Percentiles rank a stretch among this genome's conserved stretches.
Evolutionary conservation across 2,888 invertebrate species (phyloP).

Genomic region (Embidobia sp.): DNA sequence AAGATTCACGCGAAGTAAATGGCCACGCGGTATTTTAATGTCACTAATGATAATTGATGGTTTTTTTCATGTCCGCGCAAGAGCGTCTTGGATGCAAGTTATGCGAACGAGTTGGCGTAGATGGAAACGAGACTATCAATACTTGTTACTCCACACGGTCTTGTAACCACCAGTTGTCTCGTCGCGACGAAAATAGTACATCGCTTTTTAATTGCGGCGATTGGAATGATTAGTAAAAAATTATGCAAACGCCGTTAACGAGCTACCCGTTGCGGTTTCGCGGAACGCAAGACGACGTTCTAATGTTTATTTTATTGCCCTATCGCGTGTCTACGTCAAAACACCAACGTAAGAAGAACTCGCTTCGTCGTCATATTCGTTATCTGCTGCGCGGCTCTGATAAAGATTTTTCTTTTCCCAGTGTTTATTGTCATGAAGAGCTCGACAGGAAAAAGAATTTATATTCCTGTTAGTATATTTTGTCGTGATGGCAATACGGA

Average conservation of each 20-base stretch:
- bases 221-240: conserved; percentile 61
- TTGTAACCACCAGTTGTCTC: conserved; percentile 48
- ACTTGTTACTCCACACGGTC: conserved; percentile 29
- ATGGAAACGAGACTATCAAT: conserved; percentile 60
- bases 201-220: conserved; percentile 58
- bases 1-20: conserved; percentile 31
- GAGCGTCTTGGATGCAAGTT: conserved; percentile 33
- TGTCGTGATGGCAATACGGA: too few relatives aligned
- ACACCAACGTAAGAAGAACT: conserved; percentile 35
- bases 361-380: conserved; percentile 53
- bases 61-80: conserved; percentile 31
- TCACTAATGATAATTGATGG: conserved; percentile 48
- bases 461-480: not conserved
- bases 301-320: conserved; percentile 60
- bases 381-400: conserved; percentile 25
- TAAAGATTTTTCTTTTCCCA: conserved; percentile 36
- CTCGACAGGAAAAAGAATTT: not conserved
- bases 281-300: conserved; percentile 38
- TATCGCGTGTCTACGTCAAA: conserved; percentile 54
- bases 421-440: conserved; percentile 32
- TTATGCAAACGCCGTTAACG: conserved; percentile 61
- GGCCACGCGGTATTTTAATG: conserved; percentile 41
- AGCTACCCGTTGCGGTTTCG: conserved; percentile 47
- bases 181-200: conserved; percentile 60
- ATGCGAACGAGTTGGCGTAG: conserved; percentile 56